Evolutionary conservation across 2,113 vertebrate species (phyloP).

Genomic region (Stictonetta naevosa): DNA sequence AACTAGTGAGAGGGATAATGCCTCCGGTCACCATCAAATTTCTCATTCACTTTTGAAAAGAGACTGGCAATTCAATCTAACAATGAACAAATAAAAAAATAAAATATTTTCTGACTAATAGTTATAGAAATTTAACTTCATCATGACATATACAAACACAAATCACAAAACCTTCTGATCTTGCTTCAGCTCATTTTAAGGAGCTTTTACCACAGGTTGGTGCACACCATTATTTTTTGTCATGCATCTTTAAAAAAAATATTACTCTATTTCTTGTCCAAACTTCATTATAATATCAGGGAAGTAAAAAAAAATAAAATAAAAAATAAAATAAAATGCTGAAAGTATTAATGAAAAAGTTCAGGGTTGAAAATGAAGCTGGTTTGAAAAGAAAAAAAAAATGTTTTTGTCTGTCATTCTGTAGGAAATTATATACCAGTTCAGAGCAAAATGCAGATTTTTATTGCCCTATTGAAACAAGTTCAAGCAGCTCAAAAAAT

Average conservation of each 20-base stretch:
- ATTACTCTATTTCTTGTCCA: neutral
- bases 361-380: neutral
- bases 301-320: neutral
- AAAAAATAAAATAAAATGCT: neutral
- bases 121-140: neutral
- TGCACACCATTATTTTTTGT: neutral
- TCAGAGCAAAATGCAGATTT: neutral
- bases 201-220: neutral
- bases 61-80: constrained; percentile 18
- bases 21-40: neutral
- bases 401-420: neutral
- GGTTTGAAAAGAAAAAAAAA: neutral
- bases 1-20: constrained; percentile 48
- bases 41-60: constrained; percentile 56
- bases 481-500: neutral
- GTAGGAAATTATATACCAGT: neutral
- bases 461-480: neutral
- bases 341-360: neutral
- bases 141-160: neutral
- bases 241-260: neutral
- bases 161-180: neutral
- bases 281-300: neutral
- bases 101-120: neutral
- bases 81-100: neutral
- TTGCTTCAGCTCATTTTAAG: neutral